phyloP scores from a whole-genome alignment of 2,888 invertebrate species.

The Perdita meconis region DNA sequence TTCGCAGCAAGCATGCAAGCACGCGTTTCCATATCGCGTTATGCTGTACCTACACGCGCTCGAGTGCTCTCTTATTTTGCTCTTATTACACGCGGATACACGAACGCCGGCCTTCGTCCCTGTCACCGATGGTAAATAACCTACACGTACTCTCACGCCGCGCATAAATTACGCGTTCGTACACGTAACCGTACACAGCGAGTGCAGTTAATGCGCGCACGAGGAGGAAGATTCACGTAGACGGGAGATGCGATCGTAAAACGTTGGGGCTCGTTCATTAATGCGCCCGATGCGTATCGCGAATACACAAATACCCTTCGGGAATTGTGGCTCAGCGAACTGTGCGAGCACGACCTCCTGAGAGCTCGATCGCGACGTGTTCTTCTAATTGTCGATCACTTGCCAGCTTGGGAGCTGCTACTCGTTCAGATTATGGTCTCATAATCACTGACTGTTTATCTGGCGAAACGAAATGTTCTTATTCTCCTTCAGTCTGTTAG shows the following conservation, averaged over 20 bases:
- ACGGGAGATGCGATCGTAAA: slow-evolving; percentile 37
- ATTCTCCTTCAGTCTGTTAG: neutral
- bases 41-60: slow-evolving; percentile 1
- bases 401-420: neutral
- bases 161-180: slow-evolving; percentile 16
- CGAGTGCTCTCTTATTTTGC: slow-evolving; percentile 6
- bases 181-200: slow-evolving; percentile 10
- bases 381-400: slow-evolving; percentile 18
- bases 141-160: neutral
- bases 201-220: slow-evolving; percentile 9
- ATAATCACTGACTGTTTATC: neutral
- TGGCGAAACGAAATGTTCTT: neutral
- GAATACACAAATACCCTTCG: neutral
- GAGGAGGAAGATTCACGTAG: slow-evolving; percentile 18
- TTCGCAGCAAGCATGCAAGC: neutral
- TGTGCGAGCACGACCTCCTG: slow-evolving; percentile 13
- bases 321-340: slow-evolving; percentile 42
- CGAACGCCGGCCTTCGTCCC: neutral
- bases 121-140: slow-evolving; percentile 28
- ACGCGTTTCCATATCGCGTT: neutral
- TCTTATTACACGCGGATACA: slow-evolving; percentile 16
- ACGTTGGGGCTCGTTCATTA: slow-evolving; percentile 47
- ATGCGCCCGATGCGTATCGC: slow-evolving; percentile 53
- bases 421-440: neutral
- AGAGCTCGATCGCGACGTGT: neutral